Evolutionary conservation across 2,113 vertebrate species (phyloP).

Genomic region (Plecturocebus donacophilus): DNA sequence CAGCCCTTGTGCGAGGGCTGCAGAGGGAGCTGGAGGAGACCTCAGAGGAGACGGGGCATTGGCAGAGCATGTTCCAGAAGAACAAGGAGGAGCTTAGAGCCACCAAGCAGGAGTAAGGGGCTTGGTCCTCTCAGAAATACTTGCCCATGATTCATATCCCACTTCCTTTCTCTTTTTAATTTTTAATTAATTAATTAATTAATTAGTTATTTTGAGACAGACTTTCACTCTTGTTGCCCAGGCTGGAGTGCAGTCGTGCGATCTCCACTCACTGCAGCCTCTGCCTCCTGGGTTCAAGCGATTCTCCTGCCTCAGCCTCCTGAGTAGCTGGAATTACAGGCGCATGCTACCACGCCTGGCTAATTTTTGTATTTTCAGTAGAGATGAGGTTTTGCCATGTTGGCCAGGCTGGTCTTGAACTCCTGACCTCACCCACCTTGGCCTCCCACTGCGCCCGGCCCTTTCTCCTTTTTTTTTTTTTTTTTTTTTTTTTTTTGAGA

Average conservation of each 20-base stretch:
- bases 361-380: no score
- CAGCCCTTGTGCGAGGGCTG: slow-evolving; percentile 87
- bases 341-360: no score
- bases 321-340: no score
- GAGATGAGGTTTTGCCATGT: no score
- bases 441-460: no score
- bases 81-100: slow-evolving; percentile 91
- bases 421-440: no score
- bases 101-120: slow-evolving; percentile 92
- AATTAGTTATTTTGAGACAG: neutral
- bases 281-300: no score
- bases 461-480: neutral
- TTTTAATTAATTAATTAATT: no score
- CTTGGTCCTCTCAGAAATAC: neutral
- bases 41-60: slow-evolving; percentile 92
- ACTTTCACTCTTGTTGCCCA: neutral
- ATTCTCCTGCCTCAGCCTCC: no score
- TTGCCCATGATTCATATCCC: neutral
- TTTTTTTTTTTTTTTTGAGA: neutral
- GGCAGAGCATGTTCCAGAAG: slow-evolving; percentile 95
- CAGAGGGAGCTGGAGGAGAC: slow-evolving; percentile 94
- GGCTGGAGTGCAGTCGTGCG: neutral
- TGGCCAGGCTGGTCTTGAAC: no score
- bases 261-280: no score
- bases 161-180: neutral